Evolutionary conservation across 92 coral and sea anemone species (phyloP), one percentile per base, ranked within the genome.

Genomic region (Diadumene lineata): DNA sequence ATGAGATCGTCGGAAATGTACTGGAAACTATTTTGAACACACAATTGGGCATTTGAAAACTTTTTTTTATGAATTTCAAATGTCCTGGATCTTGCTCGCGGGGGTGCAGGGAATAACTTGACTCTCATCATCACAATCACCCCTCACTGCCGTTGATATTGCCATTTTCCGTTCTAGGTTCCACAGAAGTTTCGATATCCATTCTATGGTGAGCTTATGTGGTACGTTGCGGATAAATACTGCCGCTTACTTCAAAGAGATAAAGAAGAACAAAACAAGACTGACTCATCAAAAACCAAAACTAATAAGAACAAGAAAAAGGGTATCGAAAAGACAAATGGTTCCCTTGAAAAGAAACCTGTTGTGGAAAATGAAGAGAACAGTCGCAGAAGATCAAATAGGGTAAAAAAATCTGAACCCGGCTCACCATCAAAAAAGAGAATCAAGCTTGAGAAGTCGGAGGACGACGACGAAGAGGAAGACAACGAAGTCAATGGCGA

Each of bases 161-260:
- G n/a, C n/a, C n/a, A n/a, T 0, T 44, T 32, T 34, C 0, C 38
- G 18, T 29, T 65, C 18, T 50, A 96, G 99, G 99, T 96, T 11
- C 99, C 99, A 17, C 97, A 88, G 73, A 96, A 96, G 83, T 96
- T 96, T 64, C 88, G 97, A 15, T 96, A 96, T 68, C 99, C 99
- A 11, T 81, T 96, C 38, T 80, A 86, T 70, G 86, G 93, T 17
- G 82, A 92, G 66, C 92, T 96, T 0, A 86, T 92, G 97, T 96
- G 99, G 99, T 92, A 96, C 63, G 90, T 93, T 34, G 91, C 85
- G 4, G 92, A 96, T 69, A 82, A 90, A 75, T 96, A 96, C 73
- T 50, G 68, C 7, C 79, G 92, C 16, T 80, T 93, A 38, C 74
- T 96, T 25, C 89, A 76, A 64, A 62, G 71, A 22, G 86, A 91